These are phyloP conservation scores for Indicator maculatus DNA, from an alignment of 2,113 vertebrate species.

Conservation along the genomic window DNA sequence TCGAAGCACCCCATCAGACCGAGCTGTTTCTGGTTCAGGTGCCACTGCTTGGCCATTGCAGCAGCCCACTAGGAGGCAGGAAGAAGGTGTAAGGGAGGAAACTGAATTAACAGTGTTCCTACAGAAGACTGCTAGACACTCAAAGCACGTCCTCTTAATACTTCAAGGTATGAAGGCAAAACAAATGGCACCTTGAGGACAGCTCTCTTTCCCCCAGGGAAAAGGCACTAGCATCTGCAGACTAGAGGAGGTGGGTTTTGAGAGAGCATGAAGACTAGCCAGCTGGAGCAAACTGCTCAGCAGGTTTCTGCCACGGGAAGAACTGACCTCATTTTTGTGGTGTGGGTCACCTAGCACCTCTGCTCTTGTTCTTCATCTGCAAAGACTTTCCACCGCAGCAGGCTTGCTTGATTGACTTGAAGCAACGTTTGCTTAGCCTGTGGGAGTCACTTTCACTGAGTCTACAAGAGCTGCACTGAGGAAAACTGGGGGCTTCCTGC, in stretches of 20 bases:
- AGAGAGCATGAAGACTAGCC: not conserved
- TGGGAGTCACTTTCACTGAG: not conserved
- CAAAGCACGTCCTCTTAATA: no score
- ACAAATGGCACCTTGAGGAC: accelerated
- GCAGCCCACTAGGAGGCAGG: not conserved
- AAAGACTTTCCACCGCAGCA: not conserved
- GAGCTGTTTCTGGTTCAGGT: not conserved
- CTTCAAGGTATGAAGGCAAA: not conserved
- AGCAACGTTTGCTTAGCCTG: not conserved
- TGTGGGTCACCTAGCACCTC: not conserved
- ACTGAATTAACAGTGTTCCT: not conserved
- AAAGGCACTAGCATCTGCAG: not conserved
- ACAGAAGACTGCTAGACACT: not conserved
- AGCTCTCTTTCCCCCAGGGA: not conserved
- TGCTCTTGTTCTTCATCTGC: accelerated
- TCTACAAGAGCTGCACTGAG: not conserved
- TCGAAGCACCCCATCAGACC: no score
- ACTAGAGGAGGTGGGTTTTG: not conserved
- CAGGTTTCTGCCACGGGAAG: accelerated
- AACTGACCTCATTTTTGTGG: not conserved
- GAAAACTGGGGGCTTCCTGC: accelerated
- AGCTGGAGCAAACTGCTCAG: not conserved
- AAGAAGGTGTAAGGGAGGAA: not conserved
- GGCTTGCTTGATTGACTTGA: not conserved
- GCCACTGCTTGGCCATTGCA: not conserved